Evolutionary conservation across 1,140 invertebrate genomes (phyloP).

Genomic region (Epicauta chinensis): DNA sequence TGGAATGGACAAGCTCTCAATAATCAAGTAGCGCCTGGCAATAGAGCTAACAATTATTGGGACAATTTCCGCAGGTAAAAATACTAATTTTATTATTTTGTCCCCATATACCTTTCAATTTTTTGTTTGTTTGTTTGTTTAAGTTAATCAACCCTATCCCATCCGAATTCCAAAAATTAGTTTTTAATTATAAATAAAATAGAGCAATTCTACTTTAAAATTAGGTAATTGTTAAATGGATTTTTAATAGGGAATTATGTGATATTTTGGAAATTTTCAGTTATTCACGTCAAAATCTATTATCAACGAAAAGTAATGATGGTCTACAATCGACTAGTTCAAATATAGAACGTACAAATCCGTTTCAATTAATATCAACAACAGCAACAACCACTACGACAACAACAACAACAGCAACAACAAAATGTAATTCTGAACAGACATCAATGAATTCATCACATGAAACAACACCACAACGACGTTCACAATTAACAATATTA

Average conservation of each 20-base stretch:
- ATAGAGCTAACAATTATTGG: slow-evolving; percentile 85
- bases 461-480: slow-evolving; percentile 30
- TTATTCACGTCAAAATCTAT: slow-evolving; percentile 77
- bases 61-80: slow-evolving; percentile 88
- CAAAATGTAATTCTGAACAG: slow-evolving; percentile 37
- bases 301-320: slow-evolving; percentile 67
- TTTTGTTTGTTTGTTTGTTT: slow-evolving; percentile 1
- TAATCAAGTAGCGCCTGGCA: slow-evolving; percentile 81
- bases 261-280: too few relatives aligned
- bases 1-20: slow-evolving; percentile 57
- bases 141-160: too few relatives aligned
- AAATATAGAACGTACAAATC: slow-evolving; percentile 20
- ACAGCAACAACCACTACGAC: slow-evolving; percentile 39
- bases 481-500: background rate
- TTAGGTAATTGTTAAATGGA: too few relatives aligned
- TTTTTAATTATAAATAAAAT: too few relatives aligned
- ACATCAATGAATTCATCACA: slow-evolving; percentile 24
- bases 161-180: too few relatives aligned
- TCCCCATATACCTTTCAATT: background rate
- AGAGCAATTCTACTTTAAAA: too few relatives aligned
- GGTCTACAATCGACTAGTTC: slow-evolving; percentile 36
- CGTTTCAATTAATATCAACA: slow-evolving; percentile 30
- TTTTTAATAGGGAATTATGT: too few relatives aligned
- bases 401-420: slow-evolving; percentile 29
- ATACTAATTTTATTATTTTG: slow-evolving; percentile 22